Evolutionary conservation across 2,888 invertebrate species (phyloP), one percentile per base, ranked within the genome.

Genomic region (Drosophila parthenogenetica): DNA sequence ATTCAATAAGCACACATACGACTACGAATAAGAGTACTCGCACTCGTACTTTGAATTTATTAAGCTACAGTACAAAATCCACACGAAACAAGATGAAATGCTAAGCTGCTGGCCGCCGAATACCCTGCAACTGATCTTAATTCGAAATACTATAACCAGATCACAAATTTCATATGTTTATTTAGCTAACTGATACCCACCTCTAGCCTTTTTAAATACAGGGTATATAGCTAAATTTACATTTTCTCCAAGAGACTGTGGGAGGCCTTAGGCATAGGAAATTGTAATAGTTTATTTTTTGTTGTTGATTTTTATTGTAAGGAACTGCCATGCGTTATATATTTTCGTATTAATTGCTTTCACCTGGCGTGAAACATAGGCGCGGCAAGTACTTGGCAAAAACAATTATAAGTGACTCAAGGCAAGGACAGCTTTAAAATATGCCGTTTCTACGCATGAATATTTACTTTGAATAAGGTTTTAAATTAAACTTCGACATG

Each of bases 41-140:
- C 60, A 67, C 77, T 72, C 64, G 72, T 59, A 83, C 79, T 83
- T 86, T 83, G 87, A 86, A 86, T 86, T 79, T 84, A 63, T 73
- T 79, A 72, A 68, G 46, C 67, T 60, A 61, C 39, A 43, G 63
- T 59, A 50, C 40, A 53, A 65, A 45, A 53, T 57, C 32, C 53
- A 40, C 40, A 45, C 40, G 42, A 45, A 48, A 46, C 16, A 14
- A 45, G 17, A n/a, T 17, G 7, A 14, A 13, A 22, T 2, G 17
- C 4, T 10, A 37, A 37, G 14, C 5, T 54, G 35, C 16, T 32
- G 32, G 61, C 60, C 25, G 10, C 0, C 7, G 45, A 17, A 54
- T 75, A 66, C 73, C 69, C 39, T 16, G 35, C 5, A 53, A 0
- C 1, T 13, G 8, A 13, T 51, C 0, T 5, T 8, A 48, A 16